phyloP scores from a whole-genome alignment of 2,113 vertebrate species.

The Toxostoma redivivum region DNA sequence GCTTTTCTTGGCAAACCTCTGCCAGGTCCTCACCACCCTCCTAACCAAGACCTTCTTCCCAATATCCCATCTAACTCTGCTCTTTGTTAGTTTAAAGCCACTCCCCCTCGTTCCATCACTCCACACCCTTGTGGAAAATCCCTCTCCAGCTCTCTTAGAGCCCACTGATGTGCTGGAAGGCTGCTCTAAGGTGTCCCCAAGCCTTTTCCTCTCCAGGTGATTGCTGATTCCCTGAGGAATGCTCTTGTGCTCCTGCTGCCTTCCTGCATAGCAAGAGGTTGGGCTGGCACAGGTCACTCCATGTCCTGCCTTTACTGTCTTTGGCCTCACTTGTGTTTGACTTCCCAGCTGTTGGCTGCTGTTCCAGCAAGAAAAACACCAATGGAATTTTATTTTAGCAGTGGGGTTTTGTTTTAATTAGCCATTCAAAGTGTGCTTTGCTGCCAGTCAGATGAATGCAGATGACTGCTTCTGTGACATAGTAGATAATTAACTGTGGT shows the following conservation, averaged over 20 bases:
- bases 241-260: neutral
- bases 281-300: neutral
- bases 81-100: neutral
- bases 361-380: neutral
- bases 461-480: constrained; percentile 24
- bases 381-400: constrained; percentile 11
- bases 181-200: neutral
- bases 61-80: neutral
- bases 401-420: constrained; percentile 35
- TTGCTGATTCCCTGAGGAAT: neutral
- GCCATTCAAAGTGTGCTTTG: neutral
- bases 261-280: neutral
- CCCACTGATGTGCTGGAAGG: neutral
- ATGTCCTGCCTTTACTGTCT: neutral
- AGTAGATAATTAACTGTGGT: constrained; percentile 31
- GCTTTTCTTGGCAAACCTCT: fast-evolving
- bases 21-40: neutral
- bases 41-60: neutral
- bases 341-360: neutral
- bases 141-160: neutral
- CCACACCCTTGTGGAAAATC: neutral
- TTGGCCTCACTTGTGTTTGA: neutral
- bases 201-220: neutral
- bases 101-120: neutral
- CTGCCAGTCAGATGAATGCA: constrained; percentile 30